These are phyloP conservation scores for Dendrolimus pini DNA, from an alignment of 2,888 invertebrate species.

Conservation along the genomic window DNA sequence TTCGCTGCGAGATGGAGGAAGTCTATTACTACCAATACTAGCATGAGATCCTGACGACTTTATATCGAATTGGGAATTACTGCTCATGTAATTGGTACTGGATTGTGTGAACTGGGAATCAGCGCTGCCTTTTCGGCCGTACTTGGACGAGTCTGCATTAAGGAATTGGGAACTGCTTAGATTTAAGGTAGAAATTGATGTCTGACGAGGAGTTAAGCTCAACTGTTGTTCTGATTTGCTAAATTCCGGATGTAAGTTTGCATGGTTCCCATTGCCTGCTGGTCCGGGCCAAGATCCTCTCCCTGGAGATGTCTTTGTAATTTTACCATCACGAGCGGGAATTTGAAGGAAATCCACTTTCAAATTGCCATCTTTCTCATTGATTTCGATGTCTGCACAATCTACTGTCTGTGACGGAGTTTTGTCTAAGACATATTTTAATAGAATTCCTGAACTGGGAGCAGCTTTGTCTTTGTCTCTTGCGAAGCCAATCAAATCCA, in stretches of 20 bases:
- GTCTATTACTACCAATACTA: constrained; percentile 62
- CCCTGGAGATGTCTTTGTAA: constrained; percentile 85
- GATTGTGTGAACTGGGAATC: constrained; percentile 77
- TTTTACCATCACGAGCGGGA: constrained; percentile 83
- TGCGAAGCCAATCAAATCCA: constrained; percentile 96
- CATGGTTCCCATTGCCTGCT: constrained; percentile 73
- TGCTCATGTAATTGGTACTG: constrained; percentile 60
- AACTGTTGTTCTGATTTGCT: constrained; percentile 91
- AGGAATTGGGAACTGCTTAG: constrained; percentile 74
- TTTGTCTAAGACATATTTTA: constrained; percentile 59
- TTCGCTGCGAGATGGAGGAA: constrained; percentile 88
- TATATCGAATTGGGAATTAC: constrained; percentile 63
- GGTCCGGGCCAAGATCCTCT: constrained; percentile 93
- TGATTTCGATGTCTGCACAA: constrained; percentile 49
- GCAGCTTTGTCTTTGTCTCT: constrained; percentile 81
- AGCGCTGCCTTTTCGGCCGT: constrained; percentile 75
- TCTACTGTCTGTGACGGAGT: constrained; percentile 43
- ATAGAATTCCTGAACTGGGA: constrained; percentile 63
- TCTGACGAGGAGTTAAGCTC: constrained; percentile 70
- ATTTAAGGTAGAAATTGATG: constrained; percentile 68
- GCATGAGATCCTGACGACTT: constrained; percentile 56
- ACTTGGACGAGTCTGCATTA: constrained; percentile 58
- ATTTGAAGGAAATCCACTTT: constrained; percentile 78
- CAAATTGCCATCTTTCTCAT: constrained; percentile 60
- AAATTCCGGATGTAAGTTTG: constrained; percentile 80